phyloP scores from a whole-genome alignment of 1,140 invertebrate species.

The Drosophila prosaltans region DNA sequence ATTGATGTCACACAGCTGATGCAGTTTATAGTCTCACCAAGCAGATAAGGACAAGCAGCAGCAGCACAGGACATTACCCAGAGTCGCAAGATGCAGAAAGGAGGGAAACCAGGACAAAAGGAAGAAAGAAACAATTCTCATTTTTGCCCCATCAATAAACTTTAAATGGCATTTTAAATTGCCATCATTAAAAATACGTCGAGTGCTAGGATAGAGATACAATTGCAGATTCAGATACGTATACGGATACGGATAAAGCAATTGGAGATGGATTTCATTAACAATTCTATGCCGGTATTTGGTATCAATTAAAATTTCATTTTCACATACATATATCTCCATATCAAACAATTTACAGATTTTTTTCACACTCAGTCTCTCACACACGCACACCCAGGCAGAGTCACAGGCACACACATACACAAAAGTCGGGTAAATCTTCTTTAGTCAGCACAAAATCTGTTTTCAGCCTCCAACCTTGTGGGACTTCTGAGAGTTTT shows the following conservation, averaged over 20 bases:
- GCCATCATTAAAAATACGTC: slow-evolving; percentile 60
- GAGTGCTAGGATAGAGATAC: slow-evolving; percentile 16
- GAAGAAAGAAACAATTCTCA: slow-evolving; percentile 3
- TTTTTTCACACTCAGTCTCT: slow-evolving; percentile 29
- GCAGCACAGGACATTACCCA: not conserved
- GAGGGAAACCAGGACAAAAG: not conserved
- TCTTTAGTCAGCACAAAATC: slow-evolving; percentile 58
- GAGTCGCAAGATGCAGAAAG: not conserved
- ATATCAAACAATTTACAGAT: slow-evolving; percentile 57
- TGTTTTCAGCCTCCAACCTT: slow-evolving; percentile 38
- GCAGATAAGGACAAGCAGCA: not conserved
- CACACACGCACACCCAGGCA: not conserved
- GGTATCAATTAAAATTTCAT: slow-evolving; percentile 45
- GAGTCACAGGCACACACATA: slow-evolving; percentile 1
- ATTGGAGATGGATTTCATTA: slow-evolving; percentile 24
- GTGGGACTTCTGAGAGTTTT: slow-evolving; percentile 36
- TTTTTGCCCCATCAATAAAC: slow-evolving; percentile 43
- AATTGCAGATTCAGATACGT: not conserved
- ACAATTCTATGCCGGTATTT: not conserved
- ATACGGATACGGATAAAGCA: slow-evolving; percentile 1
- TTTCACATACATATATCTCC: slow-evolving; percentile 19
- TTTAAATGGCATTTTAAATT: slow-evolving; percentile 48
- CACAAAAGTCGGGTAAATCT: slow-evolving; percentile 32
- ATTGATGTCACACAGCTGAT: slow-evolving; percentile 70
- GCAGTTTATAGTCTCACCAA: slow-evolving; percentile 28